Base-by-base conservation (phyloP, 2,888 invertebrate genomes). In the Tortricodes alternella region DNA sequence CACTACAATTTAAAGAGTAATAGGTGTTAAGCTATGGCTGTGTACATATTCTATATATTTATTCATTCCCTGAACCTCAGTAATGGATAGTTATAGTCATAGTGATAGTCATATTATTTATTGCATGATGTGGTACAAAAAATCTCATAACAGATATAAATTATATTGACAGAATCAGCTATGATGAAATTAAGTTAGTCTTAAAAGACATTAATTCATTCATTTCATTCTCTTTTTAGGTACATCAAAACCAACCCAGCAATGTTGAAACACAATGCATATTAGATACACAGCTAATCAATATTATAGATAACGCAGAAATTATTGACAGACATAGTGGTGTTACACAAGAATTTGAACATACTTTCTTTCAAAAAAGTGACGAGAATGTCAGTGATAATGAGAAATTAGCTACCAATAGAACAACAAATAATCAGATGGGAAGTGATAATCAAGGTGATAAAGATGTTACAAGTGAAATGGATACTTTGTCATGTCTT, bases 261-360 rank as follows among this genome's bases (percentile, higher is more conserved):
- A 82, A 78, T 51, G 85, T 84, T 62, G 89, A 89, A 52, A 84
- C 88, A 1, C 87, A 87, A 56, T 84, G 76, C 62, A 73, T 80
- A 0, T 73, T 81, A 0, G 81, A 89, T 37, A 89, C 88, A 2
- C 84, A 91, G 63, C 64, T 90, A 0, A 74, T 89, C 15, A 64
- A 80, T 46, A 58, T 89, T 2, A 77, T 84, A 21, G 78, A 85
- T 59, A 71, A 80, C 61, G 83, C 76, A 1, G 89, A 88, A 66
- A 75, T 79, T 1, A 57, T 72, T 32, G 62, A 74, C 23, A 53
- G 49, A 2, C 62, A 77, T 19, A 65, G 60, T 57, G 82, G 77
- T 8, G 73, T 81, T 7, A 78, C 79, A 4, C 76, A 85, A 59
- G 86, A 86, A 60, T 84, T 86, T 71, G 71, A 86, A 3, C 72